phyloP scores from a whole-genome alignment of 1,140 invertebrate genomes.

The Acromyrmex heyeri region DNA sequence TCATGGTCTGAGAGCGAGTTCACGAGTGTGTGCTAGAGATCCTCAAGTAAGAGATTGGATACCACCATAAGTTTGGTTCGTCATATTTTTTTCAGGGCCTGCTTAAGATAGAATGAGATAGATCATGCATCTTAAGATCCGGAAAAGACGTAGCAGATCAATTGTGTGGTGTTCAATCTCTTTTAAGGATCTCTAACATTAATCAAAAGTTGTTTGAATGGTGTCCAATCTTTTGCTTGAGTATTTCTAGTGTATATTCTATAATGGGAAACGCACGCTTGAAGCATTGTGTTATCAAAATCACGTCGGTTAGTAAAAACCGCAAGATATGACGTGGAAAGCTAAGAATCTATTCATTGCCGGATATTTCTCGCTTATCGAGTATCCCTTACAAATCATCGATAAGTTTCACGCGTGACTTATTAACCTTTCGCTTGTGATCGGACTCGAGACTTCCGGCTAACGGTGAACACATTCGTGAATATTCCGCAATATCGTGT shows the following conservation, averaged over 20 bases:
- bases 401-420: constrained; percentile 43
- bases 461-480: constrained; percentile 50
- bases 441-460: constrained; percentile 35
- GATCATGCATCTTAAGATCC: too few species aligned
- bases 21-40: neutral
- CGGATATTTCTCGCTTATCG: constrained; percentile 20
- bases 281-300: neutral
- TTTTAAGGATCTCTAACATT: too few species aligned
- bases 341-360: neutral
- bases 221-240: too few species aligned
- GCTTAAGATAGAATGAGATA: too few species aligned
- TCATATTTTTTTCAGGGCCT: too few species aligned
- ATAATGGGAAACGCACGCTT: neutral
- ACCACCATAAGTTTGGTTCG: too few species aligned
- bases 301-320: constrained; percentile 1
- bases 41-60: too few species aligned
- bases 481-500: constrained; percentile 41
- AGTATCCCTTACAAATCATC: constrained; percentile 12
- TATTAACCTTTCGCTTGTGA: constrained; percentile 31
- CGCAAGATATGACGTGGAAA: constrained; percentile 13
- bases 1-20: neutral
- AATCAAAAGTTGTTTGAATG: too few species aligned
- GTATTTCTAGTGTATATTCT: too few species aligned
- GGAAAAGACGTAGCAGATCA: too few species aligned
- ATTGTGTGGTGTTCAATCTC: too few species aligned